Conservation (phyloP, 2,888 invertebrate genomes). For the Chaitophorus viminalis region DNA sequence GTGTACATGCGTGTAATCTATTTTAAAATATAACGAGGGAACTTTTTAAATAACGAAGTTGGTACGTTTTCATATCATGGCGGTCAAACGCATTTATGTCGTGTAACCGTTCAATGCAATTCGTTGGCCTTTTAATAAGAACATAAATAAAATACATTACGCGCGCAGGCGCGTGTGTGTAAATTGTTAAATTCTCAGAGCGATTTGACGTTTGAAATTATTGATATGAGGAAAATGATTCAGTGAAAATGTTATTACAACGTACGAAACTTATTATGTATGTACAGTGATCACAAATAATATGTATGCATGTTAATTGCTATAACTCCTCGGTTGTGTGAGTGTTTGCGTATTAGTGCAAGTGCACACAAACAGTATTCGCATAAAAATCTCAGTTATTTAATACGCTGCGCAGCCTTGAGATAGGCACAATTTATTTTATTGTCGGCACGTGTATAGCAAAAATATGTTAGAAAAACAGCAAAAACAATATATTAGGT, state of each 20-base stretch:
- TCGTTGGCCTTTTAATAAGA: not conserved
- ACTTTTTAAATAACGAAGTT: not conserved
- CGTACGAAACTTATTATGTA: not conserved
- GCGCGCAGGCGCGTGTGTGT: no score
- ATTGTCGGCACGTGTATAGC: not conserved
- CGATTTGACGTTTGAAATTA: not conserved
- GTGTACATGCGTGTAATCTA: not conserved
- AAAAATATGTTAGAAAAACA: not conserved
- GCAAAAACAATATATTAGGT: not conserved
- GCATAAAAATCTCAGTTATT: not conserved
- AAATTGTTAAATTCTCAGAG: not conserved
- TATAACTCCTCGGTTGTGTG: not conserved
- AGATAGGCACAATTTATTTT: slow-evolving; percentile 1
- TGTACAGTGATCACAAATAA: not conserved
- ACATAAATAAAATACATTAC: not conserved
- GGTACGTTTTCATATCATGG: not conserved
- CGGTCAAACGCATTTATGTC: not conserved
- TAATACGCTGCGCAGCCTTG: not conserved
- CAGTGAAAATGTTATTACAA: not conserved
- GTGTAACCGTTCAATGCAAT: not conserved
- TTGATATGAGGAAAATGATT: not conserved
- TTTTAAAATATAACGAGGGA: not conserved
- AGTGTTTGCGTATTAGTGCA: not conserved
- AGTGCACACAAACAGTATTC: not conserved
- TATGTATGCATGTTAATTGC: not conserved